Evolutionary conservation across 2,113 vertebrate species (phyloP).

Genomic region (Poeciliopsis retropinna): DNA sequence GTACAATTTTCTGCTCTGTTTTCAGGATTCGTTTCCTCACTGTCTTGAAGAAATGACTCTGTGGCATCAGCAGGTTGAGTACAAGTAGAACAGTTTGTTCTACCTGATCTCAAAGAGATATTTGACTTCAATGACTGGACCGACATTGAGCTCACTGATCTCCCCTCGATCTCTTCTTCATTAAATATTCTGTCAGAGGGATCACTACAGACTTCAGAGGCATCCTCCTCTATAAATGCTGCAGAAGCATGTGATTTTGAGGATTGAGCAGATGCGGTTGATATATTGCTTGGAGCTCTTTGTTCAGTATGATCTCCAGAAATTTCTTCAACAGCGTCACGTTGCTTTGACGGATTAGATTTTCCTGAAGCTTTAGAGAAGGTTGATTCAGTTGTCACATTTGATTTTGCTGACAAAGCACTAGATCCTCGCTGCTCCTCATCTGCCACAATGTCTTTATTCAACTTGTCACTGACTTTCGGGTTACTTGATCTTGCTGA

Average conservation of each 20-base stretch:
- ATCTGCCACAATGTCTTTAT: not conserved
- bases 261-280: conserved; percentile 37
- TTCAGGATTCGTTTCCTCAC: not conserved
- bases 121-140: conserved; percentile 55
- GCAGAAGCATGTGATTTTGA: conserved; percentile 31
- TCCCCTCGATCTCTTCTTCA: conserved; percentile 27
- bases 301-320: conserved; percentile 18
- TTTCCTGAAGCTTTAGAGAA: conserved; percentile 57
- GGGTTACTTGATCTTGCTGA: conserved; percentile 29
- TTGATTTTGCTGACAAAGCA: conserved; percentile 49
- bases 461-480: conserved; percentile 7
- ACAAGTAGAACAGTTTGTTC: conserved; percentile 29
- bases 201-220: conserved; percentile 7
- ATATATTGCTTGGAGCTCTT: conserved; percentile 36
- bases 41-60: conserved; percentile 9
- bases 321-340: conserved; percentile 34
- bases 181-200: conserved; percentile 5
- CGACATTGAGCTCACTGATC: conserved; percentile 53
- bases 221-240: conserved; percentile 18
- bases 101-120: conserved; percentile 39
- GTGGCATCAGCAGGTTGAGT: conserved; percentile 1
- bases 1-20: conserved; percentile 34
- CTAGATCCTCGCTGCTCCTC: conserved; percentile 40
- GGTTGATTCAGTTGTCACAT: conserved; percentile 45
- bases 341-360: conserved; percentile 37